A percentile compares a stretch with the other conserved stretches of the same genome.
phyloP scores from a whole-genome alignment of 2,888 invertebrate genomes.

The Oscheius sp. region DNA sequence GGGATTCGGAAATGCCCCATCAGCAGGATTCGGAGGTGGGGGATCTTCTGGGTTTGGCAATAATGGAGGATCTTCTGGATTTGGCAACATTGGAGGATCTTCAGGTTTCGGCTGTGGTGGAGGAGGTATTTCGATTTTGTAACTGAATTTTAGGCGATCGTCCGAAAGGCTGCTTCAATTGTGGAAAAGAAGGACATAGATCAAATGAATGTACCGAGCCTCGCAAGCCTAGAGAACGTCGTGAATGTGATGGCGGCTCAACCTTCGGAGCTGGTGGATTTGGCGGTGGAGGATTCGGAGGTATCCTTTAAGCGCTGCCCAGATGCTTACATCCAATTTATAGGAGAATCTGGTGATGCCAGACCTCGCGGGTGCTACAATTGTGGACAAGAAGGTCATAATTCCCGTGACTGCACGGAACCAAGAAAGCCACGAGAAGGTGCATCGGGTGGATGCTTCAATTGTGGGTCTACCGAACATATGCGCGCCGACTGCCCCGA shows the following conservation, averaged over 20 bases:
- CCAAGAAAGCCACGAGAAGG: constrained; percentile 23
- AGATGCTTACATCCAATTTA: no score
- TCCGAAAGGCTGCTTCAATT: constrained; percentile 19
- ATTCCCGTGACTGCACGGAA: constrained; percentile 46
- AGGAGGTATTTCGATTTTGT: background rate
- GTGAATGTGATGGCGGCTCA: no score
- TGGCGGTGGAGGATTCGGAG: no score
- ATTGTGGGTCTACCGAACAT: constrained; percentile 39
- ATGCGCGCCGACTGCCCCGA: constrained; percentile 30
- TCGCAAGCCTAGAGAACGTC: constrained; percentile 28
- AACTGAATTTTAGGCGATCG: constrained; percentile 20
- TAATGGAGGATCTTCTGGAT: constrained; percentile 18
- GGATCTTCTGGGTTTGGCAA: constrained; percentile 14
- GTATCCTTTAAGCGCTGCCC: no score
- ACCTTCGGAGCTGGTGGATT: background rate
- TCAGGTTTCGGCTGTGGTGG: background rate
- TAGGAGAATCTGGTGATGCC: no score
- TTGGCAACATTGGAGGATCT: constrained; percentile 35
- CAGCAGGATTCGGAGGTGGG: constrained; percentile 31
- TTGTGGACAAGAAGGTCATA: constrained; percentile 56
- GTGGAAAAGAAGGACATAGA: constrained; percentile 27
- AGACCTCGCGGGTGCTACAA: constrained; percentile 47
- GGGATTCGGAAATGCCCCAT: background rate
- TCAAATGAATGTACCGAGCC: constrained; percentile 48
- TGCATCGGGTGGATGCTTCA: constrained; percentile 38